Conservation (phyloP, 2,113 vertebrate genomes). For the Equus przewalskii region DNA sequence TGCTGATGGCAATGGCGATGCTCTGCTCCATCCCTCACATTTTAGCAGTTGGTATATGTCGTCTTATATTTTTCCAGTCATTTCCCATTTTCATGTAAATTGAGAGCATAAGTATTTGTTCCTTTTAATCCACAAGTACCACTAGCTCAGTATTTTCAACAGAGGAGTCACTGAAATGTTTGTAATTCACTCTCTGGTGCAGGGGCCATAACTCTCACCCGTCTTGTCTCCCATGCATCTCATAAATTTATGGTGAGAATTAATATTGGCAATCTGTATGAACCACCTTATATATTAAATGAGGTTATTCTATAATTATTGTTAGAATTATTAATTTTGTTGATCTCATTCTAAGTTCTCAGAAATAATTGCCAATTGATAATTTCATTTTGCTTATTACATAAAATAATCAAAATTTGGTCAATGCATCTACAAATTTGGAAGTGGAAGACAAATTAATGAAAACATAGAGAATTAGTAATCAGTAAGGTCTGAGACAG, state of each 20-base stretch:
- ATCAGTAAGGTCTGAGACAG: too few species aligned
- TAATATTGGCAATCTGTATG: neutral
- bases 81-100: neutral
- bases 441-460: neutral
- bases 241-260: neutral
- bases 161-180: neutral
- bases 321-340: neutral
- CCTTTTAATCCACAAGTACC: neutral
- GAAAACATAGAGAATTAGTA: neutral
- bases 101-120: neutral
- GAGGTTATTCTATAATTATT: neutral
- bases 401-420: neutral
- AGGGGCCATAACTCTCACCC: neutral
- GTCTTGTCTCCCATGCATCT: neutral
- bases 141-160: neutral
- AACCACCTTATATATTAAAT: neutral
- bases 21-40: neutral
- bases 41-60: neutral
- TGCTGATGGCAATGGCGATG: neutral
- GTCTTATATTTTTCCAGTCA: neutral
- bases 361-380: neutral
- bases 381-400: neutral
- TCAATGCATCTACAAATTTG: neutral
- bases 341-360: neutral
- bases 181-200: neutral